Base-by-base conservation (phyloP, 2,888 invertebrate genomes). In the Ochropleura plecta region DNA sequence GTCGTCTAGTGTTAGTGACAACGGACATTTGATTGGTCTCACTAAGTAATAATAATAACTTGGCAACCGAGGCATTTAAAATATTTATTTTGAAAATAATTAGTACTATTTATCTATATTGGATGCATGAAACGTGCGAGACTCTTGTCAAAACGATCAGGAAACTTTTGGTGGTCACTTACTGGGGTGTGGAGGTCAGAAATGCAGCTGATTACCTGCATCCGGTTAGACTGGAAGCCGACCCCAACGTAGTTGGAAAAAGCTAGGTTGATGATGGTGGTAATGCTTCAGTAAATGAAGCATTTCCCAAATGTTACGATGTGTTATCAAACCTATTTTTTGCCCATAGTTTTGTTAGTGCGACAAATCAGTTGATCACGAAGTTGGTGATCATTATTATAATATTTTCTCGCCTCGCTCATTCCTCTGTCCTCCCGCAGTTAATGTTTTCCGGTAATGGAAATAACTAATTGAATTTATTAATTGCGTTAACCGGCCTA, bases 401-500 rank as follows among this genome's bases (percentile, higher is more conserved):
- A 44, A 14, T 8, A 0, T 62, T 9, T 51, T 20, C 3, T 60
- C 12, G 3, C 16, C 7, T 20, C 18, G 40, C 16, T 18, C 12
- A 44, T 5, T 53, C 18, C 9, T 46, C 44, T 70, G 10, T 68
- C 48, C n/a, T 42, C 57, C 70, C 57, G 48, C 57, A 42, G 16
- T 49, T 18, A 16, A 57, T 42, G 46, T 67, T 20, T 48, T 49
- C 40, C 48, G n/a, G 20, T 6, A 30, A 72, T 69, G 20, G 3
- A 48, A 59, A 69, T 48, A 6, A 78, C 30, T 78, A 78, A 76
- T 70, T 79, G 44, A 79, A 71, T 68, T 84, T 87, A 88, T 88
- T 91, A 92, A 92, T 92, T 91, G 87, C 89, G 90, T 92, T 90
- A 90, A 83, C 89, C 89, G 89, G 85, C 82, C 88, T 88, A 90